These are phyloP conservation scores for Isichthys henryi DNA, from an alignment of 2,113 vertebrate genomes.

Conservation along the genomic window DNA sequence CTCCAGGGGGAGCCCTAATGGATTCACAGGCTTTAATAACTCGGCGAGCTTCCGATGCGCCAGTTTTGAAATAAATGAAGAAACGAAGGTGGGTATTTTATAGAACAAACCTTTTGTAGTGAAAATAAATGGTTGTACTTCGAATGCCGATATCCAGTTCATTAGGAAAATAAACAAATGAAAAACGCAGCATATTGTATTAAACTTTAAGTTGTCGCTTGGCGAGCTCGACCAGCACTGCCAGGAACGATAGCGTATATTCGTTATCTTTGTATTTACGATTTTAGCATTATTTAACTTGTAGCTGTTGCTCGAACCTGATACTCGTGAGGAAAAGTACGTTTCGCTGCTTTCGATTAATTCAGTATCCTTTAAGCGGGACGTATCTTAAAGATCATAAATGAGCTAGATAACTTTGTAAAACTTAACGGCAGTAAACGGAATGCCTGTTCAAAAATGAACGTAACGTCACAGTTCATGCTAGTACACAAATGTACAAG, in stretches of 20 bases:
- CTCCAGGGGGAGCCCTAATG: background rate
- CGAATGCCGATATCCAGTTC: background rate
- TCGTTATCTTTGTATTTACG: background rate
- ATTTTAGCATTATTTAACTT: background rate
- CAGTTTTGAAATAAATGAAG: conserved; percentile 17
- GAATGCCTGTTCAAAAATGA: background rate
- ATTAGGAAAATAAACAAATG: background rate
- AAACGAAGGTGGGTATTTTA: background rate
- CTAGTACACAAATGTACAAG: background rate
- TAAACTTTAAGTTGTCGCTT: background rate
- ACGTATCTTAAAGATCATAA: background rate
- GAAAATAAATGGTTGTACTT: background rate
- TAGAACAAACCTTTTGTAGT: background rate
- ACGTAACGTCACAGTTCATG: background rate
- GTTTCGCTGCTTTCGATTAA: background rate
- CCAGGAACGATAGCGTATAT: background rate
- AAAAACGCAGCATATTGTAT: background rate
- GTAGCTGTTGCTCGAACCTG: background rate
- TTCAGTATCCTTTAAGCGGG: background rate
- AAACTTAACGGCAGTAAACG: background rate
- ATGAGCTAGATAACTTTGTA: background rate
- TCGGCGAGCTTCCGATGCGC: conserved; percentile 2
- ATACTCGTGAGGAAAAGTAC: background rate
- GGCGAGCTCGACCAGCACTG: background rate
- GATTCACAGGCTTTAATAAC: background rate